Evolutionary conservation across 2,113 vertebrate species (phyloP).

Genomic region (Centropus bengalensis): DNA sequence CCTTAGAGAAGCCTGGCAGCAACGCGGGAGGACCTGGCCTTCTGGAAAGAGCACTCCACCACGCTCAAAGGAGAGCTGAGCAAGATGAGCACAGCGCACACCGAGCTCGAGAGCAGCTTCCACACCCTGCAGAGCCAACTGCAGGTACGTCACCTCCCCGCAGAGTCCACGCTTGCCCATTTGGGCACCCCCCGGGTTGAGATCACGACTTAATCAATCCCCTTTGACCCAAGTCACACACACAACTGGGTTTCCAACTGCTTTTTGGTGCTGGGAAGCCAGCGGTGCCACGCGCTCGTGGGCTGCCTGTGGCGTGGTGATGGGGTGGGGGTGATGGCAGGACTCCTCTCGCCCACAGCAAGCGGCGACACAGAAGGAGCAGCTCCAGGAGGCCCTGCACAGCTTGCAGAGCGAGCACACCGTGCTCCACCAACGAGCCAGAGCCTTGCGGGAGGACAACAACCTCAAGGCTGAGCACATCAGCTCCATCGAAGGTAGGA

Average conservation of each 20-base stretch:
- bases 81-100: slow-evolving; percentile 72
- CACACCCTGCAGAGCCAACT: slow-evolving; percentile 81
- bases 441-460: slow-evolving; percentile 79
- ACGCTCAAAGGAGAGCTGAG: slow-evolving; percentile 74
- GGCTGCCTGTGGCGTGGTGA: accelerated
- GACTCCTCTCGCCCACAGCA: slow-evolving; percentile 25
- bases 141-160: slow-evolving; percentile 74
- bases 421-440: slow-evolving; percentile 66
- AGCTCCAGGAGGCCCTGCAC: slow-evolving; percentile 53
- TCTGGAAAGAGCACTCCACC: slow-evolving; percentile 82
- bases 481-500: slow-evolving; percentile 63
- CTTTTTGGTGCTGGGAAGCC: accelerated
- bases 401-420: slow-evolving; percentile 54
- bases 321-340: not conserved
- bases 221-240: accelerated
- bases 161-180: accelerated
- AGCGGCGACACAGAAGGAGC: slow-evolving; percentile 16
- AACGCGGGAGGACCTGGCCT: slow-evolving; percentile 73
- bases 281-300: accelerated
- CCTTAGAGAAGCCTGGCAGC: slow-evolving; percentile 81
- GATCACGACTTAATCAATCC: accelerated
- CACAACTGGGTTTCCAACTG: not conserved
- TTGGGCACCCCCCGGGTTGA: not conserved
- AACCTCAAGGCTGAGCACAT: slow-evolving; percentile 67
- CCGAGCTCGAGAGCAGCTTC: slow-evolving; percentile 76